These are phyloP conservation scores for Garra rufa DNA, from an alignment of 2,113 vertebrate genomes.

Conservation along the genomic window DNA sequence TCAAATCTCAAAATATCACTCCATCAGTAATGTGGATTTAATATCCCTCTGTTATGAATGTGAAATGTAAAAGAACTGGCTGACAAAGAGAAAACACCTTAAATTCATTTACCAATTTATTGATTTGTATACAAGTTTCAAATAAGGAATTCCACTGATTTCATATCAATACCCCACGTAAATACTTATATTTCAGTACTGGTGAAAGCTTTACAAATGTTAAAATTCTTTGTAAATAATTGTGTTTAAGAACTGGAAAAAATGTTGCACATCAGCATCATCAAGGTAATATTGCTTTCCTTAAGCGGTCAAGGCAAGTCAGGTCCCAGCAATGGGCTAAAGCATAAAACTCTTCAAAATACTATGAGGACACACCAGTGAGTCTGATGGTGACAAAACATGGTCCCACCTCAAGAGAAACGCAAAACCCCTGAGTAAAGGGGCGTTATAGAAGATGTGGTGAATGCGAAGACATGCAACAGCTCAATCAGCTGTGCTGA, in stretches of 20 bases:
- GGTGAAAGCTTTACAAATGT: slow-evolving; percentile 54
- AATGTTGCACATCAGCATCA: slow-evolving; percentile 46
- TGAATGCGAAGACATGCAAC: background rate
- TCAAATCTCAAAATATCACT: background rate
- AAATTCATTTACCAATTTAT: slow-evolving; percentile 57
- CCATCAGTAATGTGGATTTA: background rate
- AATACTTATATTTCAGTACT: slow-evolving; percentile 52
- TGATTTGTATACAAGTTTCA: slow-evolving; percentile 70
- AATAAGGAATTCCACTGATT: slow-evolving; percentile 52
- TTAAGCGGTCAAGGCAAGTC: slow-evolving; percentile 58
- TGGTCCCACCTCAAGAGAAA: slow-evolving; percentile 45
- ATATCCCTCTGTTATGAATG: background rate
- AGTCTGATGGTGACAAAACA: slow-evolving; percentile 62
- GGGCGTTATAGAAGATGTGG: slow-evolving; percentile 1
- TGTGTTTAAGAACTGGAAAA: slow-evolving; percentile 36
- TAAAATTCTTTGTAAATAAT: slow-evolving; percentile 58
- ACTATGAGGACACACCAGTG: slow-evolving; percentile 54
- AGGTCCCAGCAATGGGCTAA: slow-evolving; percentile 45
- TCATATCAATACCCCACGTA: slow-evolving; percentile 40
- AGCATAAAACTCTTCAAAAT: slow-evolving; percentile 48
- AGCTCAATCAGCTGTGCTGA: background rate
- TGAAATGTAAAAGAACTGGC: background rate
- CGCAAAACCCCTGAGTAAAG: slow-evolving; percentile 28
- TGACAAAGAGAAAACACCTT: slow-evolving; percentile 9
- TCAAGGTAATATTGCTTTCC: slow-evolving; percentile 60